Evolutionary conservation across 1,140 invertebrate genomes (phyloP), one percentile per base, ranked within the genome.

Genomic region (Lutraria rhynchaena): DNA sequence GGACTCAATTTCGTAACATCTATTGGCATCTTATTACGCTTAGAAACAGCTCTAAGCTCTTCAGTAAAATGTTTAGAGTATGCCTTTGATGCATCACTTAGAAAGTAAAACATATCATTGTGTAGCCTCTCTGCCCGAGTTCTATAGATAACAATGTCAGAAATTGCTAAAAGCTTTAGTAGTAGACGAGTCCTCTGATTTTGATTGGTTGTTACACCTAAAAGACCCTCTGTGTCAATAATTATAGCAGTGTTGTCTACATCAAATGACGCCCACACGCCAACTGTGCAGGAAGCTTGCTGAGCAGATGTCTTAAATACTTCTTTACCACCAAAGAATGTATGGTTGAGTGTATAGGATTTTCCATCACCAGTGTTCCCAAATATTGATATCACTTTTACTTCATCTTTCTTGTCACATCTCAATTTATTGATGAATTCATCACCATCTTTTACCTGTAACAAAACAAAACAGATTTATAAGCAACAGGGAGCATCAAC

Each of bases 331-430:
- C 94, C 91, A 89, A 97, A 97, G 88, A 97, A 96, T 19, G 95
- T 94, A 84, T 96, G 94, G 92, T 97, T 97, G 71, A 97, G 90
- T 0, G 96, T 96, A 85, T 96, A 94, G 46, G 96, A 97, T 92
- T 97, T 97, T 1, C 96, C 96, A 93, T 97, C 96, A 0, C 96
- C 96, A 1, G 96, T 96, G 87, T 96, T 97, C 0, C 96, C 96
- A 93, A 97, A 96, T 88, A 97, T 96, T 2, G 96, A 96, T 1
- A 97, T 94, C 24, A 97, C 96, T 93, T 97, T 97, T 1, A 97
- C 94, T n/a, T 73, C 71, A 33, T 84, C 84, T 69, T 90, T 83
- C 51, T 84, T 83, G 13, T 87, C 83, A 88, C 90, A 91, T 17
- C 86, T 87, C 5, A 92, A 83, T 65, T 90, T 92, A 27, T 87